Conservation (phyloP, 2,888 invertebrate species). For the Polia nebulosa region DNA sequence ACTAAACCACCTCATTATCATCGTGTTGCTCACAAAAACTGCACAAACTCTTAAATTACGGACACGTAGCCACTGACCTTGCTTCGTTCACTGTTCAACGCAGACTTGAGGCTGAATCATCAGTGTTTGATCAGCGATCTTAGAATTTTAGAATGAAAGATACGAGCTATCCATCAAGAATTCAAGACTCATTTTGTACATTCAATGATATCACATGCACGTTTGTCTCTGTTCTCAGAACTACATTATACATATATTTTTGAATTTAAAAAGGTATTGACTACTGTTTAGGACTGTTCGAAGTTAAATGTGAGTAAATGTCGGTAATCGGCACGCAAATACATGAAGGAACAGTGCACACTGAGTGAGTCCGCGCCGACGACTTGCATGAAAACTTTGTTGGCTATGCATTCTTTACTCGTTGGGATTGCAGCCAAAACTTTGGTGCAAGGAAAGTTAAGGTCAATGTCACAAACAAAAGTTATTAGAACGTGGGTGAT, state of each 20-base stretch:
- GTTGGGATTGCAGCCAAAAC: conserved; percentile 41
- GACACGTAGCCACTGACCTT: conserved; percentile 78
- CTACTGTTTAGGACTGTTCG: conserved; percentile 54
- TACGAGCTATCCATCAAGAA: conserved; percentile 44
- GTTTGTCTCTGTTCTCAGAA: conserved; percentile 5
- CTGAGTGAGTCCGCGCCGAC: conserved; percentile 31
- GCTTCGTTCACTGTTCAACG: conserved; percentile 67
- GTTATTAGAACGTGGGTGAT: not conserved
- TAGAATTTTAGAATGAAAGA: conserved; percentile 58
- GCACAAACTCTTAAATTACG: conserved; percentile 65
- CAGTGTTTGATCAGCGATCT: conserved; percentile 74
- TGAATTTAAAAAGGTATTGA: conserved; percentile 33
- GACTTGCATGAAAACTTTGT: conserved; percentile 28
- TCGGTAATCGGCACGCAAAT: conserved; percentile 52
- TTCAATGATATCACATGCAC: conserved; percentile 8
- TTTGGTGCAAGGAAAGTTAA: conserved; percentile 27
- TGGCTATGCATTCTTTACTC: conserved; percentile 39
- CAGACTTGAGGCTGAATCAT: conserved; percentile 76
- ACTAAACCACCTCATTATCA: conserved; percentile 77
- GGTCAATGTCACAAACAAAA: conserved; percentile 18
- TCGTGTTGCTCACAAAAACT: conserved; percentile 66
- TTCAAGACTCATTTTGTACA: conserved; percentile 31
- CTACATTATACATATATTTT: conserved; percentile 10
- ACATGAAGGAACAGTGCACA: conserved; percentile 55
- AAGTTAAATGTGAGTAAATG: conserved; percentile 53